phyloP scores from a whole-genome alignment of 1,140 invertebrate genomes.

The Protaetia brevitarsis region DNA sequence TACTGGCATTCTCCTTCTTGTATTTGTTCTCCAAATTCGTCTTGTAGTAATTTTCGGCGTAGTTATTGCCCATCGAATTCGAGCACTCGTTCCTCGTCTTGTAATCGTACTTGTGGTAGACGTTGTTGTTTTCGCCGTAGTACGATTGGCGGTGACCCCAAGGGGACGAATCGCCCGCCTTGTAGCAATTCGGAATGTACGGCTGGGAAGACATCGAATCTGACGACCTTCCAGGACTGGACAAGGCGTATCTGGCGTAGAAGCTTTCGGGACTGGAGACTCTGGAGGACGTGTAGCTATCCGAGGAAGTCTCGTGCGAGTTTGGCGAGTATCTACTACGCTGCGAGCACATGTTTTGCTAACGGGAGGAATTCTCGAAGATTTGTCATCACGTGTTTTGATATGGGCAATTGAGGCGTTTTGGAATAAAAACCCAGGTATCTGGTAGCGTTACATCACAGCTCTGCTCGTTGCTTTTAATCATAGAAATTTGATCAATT shows the following conservation, averaged over 20 bases:
- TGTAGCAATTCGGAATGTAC: constrained; percentile 43
- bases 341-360: neutral
- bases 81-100: constrained; percentile 23
- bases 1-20: constrained; percentile 27
- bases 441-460: constrained; percentile 18
- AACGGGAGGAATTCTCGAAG: neutral
- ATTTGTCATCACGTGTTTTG: neutral
- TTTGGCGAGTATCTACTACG: constrained; percentile 22
- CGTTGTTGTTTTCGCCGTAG: constrained; percentile 46
- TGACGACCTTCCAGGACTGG: constrained; percentile 40
- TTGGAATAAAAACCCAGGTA: neutral
- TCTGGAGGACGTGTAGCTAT: constrained; percentile 42
- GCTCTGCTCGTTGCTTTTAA: no score
- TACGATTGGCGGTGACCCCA: constrained; percentile 32
- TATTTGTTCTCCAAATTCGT: constrained; percentile 32
- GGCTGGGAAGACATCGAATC: constrained; percentile 43
- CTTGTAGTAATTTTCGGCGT: constrained; percentile 40
- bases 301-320: constrained; percentile 38
- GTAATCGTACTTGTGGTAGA: constrained; percentile 41
- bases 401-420: neutral
- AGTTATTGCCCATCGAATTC: constrained; percentile 24
- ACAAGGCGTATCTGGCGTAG: constrained; percentile 35
- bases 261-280: constrained; percentile 41
- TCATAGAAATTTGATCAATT: no score
- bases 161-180: constrained; percentile 26